These are phyloP conservation scores for Lasioglossum albipes DNA, from an alignment of 1,140 invertebrate species.

Conservation along the genomic window DNA sequence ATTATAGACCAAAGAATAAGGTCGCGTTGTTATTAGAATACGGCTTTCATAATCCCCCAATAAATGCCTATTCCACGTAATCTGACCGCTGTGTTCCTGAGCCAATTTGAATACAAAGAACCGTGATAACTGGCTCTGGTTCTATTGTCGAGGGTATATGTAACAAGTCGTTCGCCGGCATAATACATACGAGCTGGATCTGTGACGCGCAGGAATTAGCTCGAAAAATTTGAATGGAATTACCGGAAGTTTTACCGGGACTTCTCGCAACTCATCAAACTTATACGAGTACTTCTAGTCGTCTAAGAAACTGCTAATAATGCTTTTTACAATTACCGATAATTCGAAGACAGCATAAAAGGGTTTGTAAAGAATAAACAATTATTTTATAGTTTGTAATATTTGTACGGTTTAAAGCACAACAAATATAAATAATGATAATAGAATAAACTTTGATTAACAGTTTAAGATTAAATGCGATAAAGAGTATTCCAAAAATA, in stretches of 20 bases:
- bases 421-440: too few species aligned
- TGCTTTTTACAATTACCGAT: too few species aligned
- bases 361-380: too few species aligned
- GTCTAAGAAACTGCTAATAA: background rate
- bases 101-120: slow-evolving; percentile 6
- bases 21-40: slow-evolving; percentile 1
- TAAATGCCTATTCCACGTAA: slow-evolving; percentile 2
- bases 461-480: too few species aligned
- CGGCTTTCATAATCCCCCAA: slow-evolving; percentile 3
- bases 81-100: background rate
- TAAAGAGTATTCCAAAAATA: too few species aligned
- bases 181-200: slow-evolving; percentile 1
- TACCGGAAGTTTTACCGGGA: background rate
- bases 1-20: background rate
- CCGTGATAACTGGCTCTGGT: slow-evolving; percentile 1
- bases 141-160: slow-evolving; percentile 1
- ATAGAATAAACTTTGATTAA: too few species aligned
- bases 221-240: background rate
- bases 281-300: background rate
- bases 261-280: background rate
- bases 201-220: background rate
- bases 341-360: too few species aligned
- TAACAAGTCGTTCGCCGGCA: background rate
- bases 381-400: too few species aligned
- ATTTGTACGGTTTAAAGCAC: too few species aligned